A percentile compares a stretch with the other conserved stretches of the same genome.
Conservation (phyloP, 2,797 vertebrate genomes). For the Enteromius argenteus region DNA sequence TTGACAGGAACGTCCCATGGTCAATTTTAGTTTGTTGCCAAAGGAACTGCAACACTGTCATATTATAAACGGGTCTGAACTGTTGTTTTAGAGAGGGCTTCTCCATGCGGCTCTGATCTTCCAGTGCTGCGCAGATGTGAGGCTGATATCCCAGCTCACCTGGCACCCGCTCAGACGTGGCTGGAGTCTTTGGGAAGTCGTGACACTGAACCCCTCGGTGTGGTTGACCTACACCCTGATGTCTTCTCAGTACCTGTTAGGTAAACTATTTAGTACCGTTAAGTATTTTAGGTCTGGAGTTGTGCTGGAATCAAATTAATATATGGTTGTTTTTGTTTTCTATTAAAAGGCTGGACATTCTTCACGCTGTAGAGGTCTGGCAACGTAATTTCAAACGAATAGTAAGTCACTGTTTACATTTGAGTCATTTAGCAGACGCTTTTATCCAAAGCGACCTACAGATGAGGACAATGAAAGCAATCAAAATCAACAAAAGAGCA, state of each 20-base stretch:
- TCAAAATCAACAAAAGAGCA: no score
- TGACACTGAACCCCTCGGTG: conserved; percentile 77
- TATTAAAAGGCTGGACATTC: conserved; percentile 82
- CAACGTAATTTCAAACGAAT: conserved; percentile 90
- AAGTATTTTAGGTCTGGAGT: neutral
- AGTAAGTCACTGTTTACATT: conserved; percentile 76
- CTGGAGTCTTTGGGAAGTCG: conserved; percentile 80
- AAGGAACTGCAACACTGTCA: neutral
- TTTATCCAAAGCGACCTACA: no score
- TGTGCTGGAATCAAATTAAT: neutral
- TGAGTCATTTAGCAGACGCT: no score
- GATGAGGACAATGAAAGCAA: no score
- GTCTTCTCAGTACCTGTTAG: conserved; percentile 86
- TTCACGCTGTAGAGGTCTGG: conserved; percentile 86
- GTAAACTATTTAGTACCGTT: conserved; percentile 65
- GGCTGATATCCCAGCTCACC: conserved; percentile 72
- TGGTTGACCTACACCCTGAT: conserved; percentile 88
- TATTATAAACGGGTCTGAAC: neutral
- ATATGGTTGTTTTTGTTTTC: neutral
- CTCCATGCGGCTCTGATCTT: conserved; percentile 66
- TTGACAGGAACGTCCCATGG: neutral
- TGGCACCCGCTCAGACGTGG: conserved; percentile 80
- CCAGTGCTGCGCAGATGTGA: conserved; percentile 81
- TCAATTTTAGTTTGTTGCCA: neutral
- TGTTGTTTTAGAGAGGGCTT: conserved; percentile 68